Evolutionary conservation across 1,140 invertebrate genomes (phyloP), one percentile per base, ranked within the genome.

Genomic region (Drosophila saltans): DNA sequence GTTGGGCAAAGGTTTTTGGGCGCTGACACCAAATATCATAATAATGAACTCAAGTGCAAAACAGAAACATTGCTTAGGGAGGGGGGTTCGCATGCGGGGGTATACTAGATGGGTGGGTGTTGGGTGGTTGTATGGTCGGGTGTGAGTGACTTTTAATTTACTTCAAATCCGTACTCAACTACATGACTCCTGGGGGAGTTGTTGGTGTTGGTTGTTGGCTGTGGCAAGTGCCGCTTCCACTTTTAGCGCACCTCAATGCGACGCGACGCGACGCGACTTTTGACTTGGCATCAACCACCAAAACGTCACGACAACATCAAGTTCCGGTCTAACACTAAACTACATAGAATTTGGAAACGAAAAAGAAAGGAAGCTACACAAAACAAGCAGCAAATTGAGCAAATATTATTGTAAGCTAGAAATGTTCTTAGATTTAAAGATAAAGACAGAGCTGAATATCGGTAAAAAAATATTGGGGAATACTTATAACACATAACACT

Each of bases 91-190:
- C 28, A 4, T 30, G 5, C 24, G 57, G 16, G 24, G 10, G 26
- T 1, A 36, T 10, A 36, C n/a, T 26, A 43, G 60, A 57, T 39
- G 26, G 21, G 39, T 43, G 40, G 58, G 58, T 21, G 45, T 2
- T 52, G 45, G 16, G 16, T 24, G 39, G 39, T 76, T 55, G 57
- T 60, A 48, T 28, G 40, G 58, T 28, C 4, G 56, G 74, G 85
- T 85, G 82, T 88, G 90, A 81, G 86, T 85, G 90, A 90, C 81
- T 91, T 91, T 90, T 91, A 91, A 91, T 91, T 91, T 91, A 91
- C 90, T 91, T 82, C 83, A 89, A 89, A 90, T 85, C 90, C 83
- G 85, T 83, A 72, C 84, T 89, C 84, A 80, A 88, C 84, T 89
- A 84, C 84, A 88, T 88, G 84, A 82, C 84, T 72, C 84, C 73